Evolutionary conservation across 2,888 invertebrate species (phyloP), one percentile per base, ranked within the genome.

Genomic region (Plutella xylostella): DNA sequence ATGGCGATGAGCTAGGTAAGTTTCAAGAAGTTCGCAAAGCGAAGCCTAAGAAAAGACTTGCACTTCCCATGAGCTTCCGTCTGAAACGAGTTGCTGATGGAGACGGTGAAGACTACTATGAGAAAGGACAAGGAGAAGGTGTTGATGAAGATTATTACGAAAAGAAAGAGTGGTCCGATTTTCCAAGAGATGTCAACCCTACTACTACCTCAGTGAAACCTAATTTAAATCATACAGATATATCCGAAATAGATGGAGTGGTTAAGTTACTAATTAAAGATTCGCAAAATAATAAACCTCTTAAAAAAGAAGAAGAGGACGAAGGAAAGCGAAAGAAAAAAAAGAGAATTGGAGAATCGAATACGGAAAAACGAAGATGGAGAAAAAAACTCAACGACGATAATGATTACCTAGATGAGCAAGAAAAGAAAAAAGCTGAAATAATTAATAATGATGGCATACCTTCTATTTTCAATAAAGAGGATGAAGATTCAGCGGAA

Each of bases 241-340:
- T 69, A 47, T 63, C 77, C 4, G 77, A 73, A 19, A 79, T 80
- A 45, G 75, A 77, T 42, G 73, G 72, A n/a, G 65, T 80, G 19
- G 68, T 79, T 0, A 56, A 62, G 31, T 77, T 76, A n/a, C n/a
- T n/a, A 31, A 63, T 80, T 18, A 72, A 65, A n/a, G 62, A 34
- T 34, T 12, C 28, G 7, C 11, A 3, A 15, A 34, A 34, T 15
- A n/a, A 34, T 6, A 34, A 60, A 31, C 57, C 54, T 41, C 52
- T 61, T 4, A 52, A 52, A 19, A 53, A 53, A 46, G 50, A 45
- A 12, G 41, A 45, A 44, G 46, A 33, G 22, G 25, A 19, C 21
- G 22, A 20, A 45, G n/a, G n/a, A n/a, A n/a, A 39, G n/a, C 20
- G 15, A 37, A 12, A 14, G 11, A 11, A n/a, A 50, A 47, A 38